Base-by-base conservation (phyloP, 1,140 invertebrate genomes). In the Sycophaga agraensis region DNA sequence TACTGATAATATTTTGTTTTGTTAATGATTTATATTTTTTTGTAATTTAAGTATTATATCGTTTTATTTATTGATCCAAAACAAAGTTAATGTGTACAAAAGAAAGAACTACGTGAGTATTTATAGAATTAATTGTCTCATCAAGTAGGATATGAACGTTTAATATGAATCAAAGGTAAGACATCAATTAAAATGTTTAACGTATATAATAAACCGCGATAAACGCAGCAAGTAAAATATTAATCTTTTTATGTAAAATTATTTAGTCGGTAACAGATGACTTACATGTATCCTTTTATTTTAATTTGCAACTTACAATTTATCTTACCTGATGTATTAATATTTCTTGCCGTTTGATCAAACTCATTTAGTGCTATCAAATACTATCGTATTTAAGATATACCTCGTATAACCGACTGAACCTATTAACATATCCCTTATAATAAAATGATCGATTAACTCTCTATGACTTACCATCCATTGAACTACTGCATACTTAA, bases 211-310 rank as follows among this genome's bases (percentile, higher is more conserved):
- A 48, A 51, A 43, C 26, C 34, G 21, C 40, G 51, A 9, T 22
- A 4, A 55, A 40, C 34, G 21, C 40, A 55, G 5, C 21, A 4
- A 55, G 31, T 61, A 55, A 61, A 55, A 54, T 50, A 61, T 53
- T 62, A 62, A 62, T 62, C 24, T 46, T 34, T 48, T 31, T 46
- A 39, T 53, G 34, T 62, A 57, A 39, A 49, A 57, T 58, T 63
- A 53, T 63, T 63, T 57, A 45, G 61, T 63, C 54, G 61, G 61
- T 53, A 63, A 63, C 61, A 63, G 61, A 57, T 63, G 61, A 53
- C 61, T 63, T 63, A 63, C 61, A 57, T 45, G 54, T 51, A 56
- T 55, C 24, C 26, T 43, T 40, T 21, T 49, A 22, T 16, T 17
- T 46, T 45, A 14, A 50, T 51, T 24, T 16, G 17, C 31, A 28